These are phyloP conservation scores for Pocillopora damicornis DNA, from an alignment of 64 coral and sea anemone species.

Conservation along the genomic window DNA sequence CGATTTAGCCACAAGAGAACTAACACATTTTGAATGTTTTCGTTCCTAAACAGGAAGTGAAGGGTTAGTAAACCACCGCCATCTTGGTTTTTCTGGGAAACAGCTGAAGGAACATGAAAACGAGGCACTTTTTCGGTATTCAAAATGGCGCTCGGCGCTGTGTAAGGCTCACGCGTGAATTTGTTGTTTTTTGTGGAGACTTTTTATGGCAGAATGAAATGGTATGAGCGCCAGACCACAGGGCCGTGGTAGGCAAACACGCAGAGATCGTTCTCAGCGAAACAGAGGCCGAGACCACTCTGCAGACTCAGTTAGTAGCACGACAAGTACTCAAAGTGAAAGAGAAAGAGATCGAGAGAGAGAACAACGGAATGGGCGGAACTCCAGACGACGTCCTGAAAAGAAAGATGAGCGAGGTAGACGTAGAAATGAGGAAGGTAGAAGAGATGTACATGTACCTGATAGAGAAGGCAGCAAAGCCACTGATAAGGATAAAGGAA, in stretches of 20 bases:
- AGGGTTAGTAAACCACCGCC: background rate
- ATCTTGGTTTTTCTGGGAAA: conserved; percentile 40
- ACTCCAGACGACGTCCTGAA: conserved; percentile 70
- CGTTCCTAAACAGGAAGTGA: conserved; percentile 19
- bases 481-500: conserved; percentile 69
- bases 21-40: conserved; percentile 4
- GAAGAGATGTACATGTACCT: conserved; percentile 54
- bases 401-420: conserved; percentile 83
- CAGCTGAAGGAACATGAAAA: conserved; percentile 30
- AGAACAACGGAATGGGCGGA: conserved; percentile 88
- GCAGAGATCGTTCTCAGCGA: conserved; percentile 98
- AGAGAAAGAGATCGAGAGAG: conserved; percentile 66
- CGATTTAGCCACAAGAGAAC: background rate
- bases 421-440: conserved; percentile 59
- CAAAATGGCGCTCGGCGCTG: conserved; percentile 86
- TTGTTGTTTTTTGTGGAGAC: conserved; percentile 72
- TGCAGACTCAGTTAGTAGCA: conserved; percentile 89
- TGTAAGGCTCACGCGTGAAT: conserved; percentile 54
- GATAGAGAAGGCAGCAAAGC: conserved; percentile 67
- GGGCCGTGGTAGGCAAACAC: conserved; percentile 96
- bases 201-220: conserved; percentile 94
- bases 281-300: conserved; percentile 89
- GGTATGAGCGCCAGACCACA: conserved; percentile 98
- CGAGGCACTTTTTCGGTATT: conserved; percentile 63
- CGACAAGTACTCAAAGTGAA: conserved; percentile 92